These are phyloP conservation scores for Scolopax rusticola DNA, from an alignment of 2,797 vertebrate genomes.

Conservation along the genomic window DNA sequence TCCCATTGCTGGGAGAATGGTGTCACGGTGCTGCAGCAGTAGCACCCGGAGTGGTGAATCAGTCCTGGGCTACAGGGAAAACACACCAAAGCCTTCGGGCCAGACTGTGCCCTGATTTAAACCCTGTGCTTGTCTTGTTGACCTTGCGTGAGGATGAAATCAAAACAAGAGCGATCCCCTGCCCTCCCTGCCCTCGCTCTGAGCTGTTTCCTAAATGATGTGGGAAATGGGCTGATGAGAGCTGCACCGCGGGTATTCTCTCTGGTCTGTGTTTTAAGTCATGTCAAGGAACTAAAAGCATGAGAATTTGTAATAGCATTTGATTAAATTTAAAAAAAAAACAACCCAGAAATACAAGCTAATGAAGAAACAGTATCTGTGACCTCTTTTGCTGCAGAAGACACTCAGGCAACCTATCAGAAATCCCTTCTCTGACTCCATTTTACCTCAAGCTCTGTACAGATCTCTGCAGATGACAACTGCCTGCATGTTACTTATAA, in stretches of 20 bases:
- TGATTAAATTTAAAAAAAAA: neutral
- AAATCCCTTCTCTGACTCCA: neutral
- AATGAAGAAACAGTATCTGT: neutral
- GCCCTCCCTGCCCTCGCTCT: neutral
- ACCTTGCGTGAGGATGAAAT: neutral
- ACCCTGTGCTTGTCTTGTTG: neutral
- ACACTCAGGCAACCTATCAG: neutral
- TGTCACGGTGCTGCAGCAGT: neutral
- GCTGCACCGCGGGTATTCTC: neutral
- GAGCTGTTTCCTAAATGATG: neutral
- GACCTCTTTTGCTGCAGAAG: neutral
- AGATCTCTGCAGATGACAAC: neutral
- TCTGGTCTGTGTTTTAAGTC: neutral
- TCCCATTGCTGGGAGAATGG: slow-evolving; percentile 17
- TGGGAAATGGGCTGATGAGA: neutral
- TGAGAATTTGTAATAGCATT: neutral
- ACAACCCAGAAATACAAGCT: neutral
- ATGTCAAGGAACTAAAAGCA: neutral
- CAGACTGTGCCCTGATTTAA: slow-evolving; percentile 3
- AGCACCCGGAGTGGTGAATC: neutral
- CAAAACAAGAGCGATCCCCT: neutral
- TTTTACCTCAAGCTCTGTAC: neutral
- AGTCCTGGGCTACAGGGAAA: neutral
- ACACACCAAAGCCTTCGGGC: neutral
- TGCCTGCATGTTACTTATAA: neutral